Evolutionary conservation across 2,888 invertebrate genomes (phyloP), one percentile per base, ranked within the genome.

Genomic region (Troglohyphantes excavatus): DNA sequence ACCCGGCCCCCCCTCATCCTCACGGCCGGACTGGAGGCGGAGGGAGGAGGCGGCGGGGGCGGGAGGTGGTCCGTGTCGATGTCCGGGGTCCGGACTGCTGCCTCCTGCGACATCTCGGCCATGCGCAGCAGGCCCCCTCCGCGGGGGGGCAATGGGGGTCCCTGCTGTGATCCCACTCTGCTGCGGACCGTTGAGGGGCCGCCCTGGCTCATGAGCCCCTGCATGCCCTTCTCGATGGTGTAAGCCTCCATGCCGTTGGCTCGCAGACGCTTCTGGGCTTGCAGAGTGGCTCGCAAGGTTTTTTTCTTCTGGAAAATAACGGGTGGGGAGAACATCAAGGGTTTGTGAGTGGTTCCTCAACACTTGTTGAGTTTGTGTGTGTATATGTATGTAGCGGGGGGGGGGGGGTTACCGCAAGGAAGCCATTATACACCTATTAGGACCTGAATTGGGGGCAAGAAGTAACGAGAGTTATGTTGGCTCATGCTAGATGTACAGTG

Each of bases 221-320:
- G 75, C 82, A 86, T 86, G n/a, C 90, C 90, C 59, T 75, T 72
- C 46, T 91, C 91, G 33, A 90, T 89, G 59, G 91, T 91, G 70
- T 90, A 91, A 2, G 90, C 92, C 29, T 92, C 92, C 86, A 96
- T 95, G 6, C 97, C 96, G 92, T 97, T 97, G 19, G 96, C 96
- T 94, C 96, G 96, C 78, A 96, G 95, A 46, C 96, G 95, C 46
- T 97, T 95, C 93, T 97, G 97, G 91, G 96, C 95, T 92, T 96
- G 95, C 92, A 97, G 95, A 0, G 97, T 96, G 72, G 97, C 96
- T 79, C 97, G 95, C 92, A 98, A 94, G 0, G 96, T 96, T 94
- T 98, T 97, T 94, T 97, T 97, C 95, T 98, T 98, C 98, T 98
- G 94, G 90, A 95, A 95, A 92, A 91, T 33, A 33, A n/a, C 9